These are phyloP conservation scores for Xylota segnis DNA, from an alignment of 2,888 invertebrate species.

Conservation along the genomic window DNA sequence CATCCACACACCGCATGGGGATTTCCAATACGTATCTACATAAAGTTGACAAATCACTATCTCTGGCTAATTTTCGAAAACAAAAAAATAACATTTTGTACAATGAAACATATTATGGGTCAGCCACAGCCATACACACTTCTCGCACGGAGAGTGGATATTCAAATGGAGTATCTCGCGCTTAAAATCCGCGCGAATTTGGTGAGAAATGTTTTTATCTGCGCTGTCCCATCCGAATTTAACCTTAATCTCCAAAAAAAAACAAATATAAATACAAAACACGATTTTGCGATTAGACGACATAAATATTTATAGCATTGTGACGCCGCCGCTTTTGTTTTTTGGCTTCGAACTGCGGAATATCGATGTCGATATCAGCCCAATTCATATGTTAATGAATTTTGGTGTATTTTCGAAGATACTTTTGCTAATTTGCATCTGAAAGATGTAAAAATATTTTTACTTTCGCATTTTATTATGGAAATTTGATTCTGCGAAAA, in stretches of 20 bases:
- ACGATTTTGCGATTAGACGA: conserved; percentile 54
- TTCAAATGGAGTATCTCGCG: neutral
- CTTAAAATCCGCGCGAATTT: conserved; percentile 1
- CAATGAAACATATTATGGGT: conserved; percentile 40
- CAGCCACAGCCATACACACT: no score
- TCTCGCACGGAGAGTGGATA: neutral
- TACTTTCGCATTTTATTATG: conserved; percentile 4
- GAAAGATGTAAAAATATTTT: conserved; percentile 15
- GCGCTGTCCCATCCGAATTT: conserved; percentile 17
- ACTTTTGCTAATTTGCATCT: conserved; percentile 48
- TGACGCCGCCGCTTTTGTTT: conserved; percentile 20
- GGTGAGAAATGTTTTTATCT: conserved; percentile 30
- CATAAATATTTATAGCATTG: conserved; percentile 44
- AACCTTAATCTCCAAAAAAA: conserved; percentile 39
- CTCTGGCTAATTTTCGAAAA: conserved; percentile 33
- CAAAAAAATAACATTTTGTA: no score
- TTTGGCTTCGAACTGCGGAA: conserved; percentile 22
- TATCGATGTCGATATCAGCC: neutral
- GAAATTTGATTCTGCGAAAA: neutral
- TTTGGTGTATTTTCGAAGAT: neutral
- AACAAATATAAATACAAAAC: conserved; percentile 18
- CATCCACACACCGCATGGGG: conserved; percentile 26
- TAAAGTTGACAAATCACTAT: conserved; percentile 46
- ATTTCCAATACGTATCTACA: conserved; percentile 49
- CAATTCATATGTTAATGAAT: conserved; percentile 5